Base-by-base conservation (phyloP, 2,797 vertebrate species). In the Eulemur mongoz region DNA sequence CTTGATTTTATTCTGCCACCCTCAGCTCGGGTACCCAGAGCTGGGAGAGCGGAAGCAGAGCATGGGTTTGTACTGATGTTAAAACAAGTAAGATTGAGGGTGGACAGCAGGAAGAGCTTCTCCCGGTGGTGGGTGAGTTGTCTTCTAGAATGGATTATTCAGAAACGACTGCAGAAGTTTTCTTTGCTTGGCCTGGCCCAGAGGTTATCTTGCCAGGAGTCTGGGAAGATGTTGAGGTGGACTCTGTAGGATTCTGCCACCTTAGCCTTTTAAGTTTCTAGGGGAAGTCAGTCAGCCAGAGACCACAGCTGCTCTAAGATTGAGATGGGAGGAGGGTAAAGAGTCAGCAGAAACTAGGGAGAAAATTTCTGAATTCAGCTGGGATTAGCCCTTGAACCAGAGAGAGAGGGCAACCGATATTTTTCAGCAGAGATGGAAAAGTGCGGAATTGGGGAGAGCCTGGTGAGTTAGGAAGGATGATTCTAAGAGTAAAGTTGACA, bases 1-100 rank as follows among this genome's bases (percentile, higher is more conserved):
- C 97, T 98, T 63, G 57, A 98, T 98, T 98, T 97, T 93, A 78
- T 94, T 87, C 92, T 23, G 10, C 90, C 88, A 93, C 89, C 78
- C 87, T 96, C 85, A 67, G 0, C 48, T 22, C 0, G 2, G 59
- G 92, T 59, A 92, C 76, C 27, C 20, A 30, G 79, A 92, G 84
- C 85, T 85, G 70, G 14, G 83, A 87, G 43, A 92, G 78, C 85
- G 38, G 30, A 92, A 69, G 61, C 22, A 2, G 35, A 84, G 25
- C 6, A 0, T 7, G 43, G 40, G 17, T 87, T 59, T 12, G 27
- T 45, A 67, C 14, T 25, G 45, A 43, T 18, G 18, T 9, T 30
- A 90, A 82, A 81, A 67, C 32, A 35, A 75, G 80, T 10, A 25
- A 78, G 91, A 73, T 0, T 52, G 50, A 76, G 63, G 78, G n/a